These are phyloP conservation scores for Tympanuchus pallidicinctus DNA, from an alignment of 2,113 vertebrate species.

Conservation along the genomic window DNA sequence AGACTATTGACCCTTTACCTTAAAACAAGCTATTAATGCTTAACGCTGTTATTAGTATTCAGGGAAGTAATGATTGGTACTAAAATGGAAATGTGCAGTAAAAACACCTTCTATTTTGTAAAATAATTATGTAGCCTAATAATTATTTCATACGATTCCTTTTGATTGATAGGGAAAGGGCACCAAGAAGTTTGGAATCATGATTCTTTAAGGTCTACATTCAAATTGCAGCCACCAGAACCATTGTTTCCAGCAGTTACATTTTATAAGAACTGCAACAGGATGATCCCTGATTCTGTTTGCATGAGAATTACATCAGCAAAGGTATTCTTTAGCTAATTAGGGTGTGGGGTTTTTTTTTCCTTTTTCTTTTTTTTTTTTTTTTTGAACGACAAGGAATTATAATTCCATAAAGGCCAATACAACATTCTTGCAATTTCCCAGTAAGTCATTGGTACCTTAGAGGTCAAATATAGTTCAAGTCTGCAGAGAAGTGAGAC, in stretches of 20 bases:
- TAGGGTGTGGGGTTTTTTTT: neutral
- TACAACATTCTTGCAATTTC: slow-evolving; percentile 19
- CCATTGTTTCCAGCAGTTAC: neutral
- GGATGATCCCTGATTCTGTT: slow-evolving; percentile 30
- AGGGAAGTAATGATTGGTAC: slow-evolving; percentile 50
- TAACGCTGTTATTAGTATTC: slow-evolving; percentile 70
- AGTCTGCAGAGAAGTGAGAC: slow-evolving; percentile 60
- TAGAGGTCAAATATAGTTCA: slow-evolving; percentile 60
- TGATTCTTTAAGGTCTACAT: slow-evolving; percentile 67
- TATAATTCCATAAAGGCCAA: slow-evolving; percentile 37
- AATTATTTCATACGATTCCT: slow-evolving; percentile 76
- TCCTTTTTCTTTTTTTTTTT: neutral
- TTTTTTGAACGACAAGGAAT: slow-evolving; percentile 36
- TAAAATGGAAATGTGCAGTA: slow-evolving; percentile 67
- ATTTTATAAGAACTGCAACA: slow-evolving; percentile 14
- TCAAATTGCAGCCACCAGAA: slow-evolving; percentile 42
- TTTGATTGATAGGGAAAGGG: slow-evolving; percentile 74
- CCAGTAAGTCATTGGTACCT: slow-evolving; percentile 31
- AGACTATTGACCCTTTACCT: slow-evolving; percentile 63
- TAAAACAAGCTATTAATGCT: slow-evolving; percentile 71
- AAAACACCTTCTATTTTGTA: slow-evolving; percentile 75
- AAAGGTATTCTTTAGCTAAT: slow-evolving; percentile 38
- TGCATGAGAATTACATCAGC: slow-evolving; percentile 33
- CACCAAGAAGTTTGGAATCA: slow-evolving; percentile 59
- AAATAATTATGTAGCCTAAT: slow-evolving; percentile 77